Evolutionary conservation across 1,140 invertebrate genomes (phyloP).

Genomic region (Glossosoma conforme): DNA sequence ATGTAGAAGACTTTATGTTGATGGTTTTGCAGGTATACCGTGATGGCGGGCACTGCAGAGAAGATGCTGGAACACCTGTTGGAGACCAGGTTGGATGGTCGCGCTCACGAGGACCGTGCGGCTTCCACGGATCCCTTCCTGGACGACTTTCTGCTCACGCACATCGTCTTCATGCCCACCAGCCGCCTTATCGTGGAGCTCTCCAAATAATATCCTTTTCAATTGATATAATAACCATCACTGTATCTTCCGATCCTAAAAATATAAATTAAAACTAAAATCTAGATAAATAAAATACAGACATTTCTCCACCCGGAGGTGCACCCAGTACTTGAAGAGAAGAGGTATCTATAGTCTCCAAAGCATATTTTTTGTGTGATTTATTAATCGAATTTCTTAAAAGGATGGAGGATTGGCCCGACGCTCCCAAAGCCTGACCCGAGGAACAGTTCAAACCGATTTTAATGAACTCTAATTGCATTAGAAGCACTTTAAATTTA

Average conservation of each 20-base stretch:
- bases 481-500: no score
- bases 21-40: conserved; percentile 73
- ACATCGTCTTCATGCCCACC: conserved; percentile 80
- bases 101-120: conserved; percentile 42
- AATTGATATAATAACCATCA: no score
- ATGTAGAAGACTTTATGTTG: no score
- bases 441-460: no score
- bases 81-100: conserved; percentile 70
- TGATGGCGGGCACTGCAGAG: conserved; percentile 82
- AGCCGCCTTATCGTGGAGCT: conserved; percentile 72
- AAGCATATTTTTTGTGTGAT: not conserved
- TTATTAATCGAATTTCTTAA: no score
- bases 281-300: not conserved
- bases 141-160: conserved; percentile 84
- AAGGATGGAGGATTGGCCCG: no score
- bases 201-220: conserved; percentile 72
- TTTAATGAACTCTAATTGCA: no score
- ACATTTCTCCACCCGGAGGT: no score
- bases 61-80: conserved; percentile 85
- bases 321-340: no score
- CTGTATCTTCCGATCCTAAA: no score
- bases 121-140: conserved; percentile 61
- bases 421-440: no score
- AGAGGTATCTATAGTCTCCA: no score
- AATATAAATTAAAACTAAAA: not conserved